Evolutionary conservation across 1,140 invertebrate species (phyloP), one percentile per base, ranked within the genome.

Genomic region (Pseudomyrmex cubaensis): DNA sequence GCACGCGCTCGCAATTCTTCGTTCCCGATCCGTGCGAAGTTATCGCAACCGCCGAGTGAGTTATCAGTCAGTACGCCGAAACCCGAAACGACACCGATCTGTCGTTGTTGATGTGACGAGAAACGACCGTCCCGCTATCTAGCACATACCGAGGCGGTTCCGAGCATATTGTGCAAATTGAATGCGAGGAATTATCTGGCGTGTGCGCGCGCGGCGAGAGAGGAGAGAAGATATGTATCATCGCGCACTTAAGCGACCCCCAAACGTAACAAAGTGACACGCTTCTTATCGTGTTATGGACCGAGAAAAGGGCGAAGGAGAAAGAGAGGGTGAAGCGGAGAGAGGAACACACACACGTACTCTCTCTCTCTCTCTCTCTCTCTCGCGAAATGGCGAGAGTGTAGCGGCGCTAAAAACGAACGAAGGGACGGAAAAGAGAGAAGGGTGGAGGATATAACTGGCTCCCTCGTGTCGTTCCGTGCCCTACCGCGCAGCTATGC

Each of bases 261-360:
- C 86, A 89, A 90, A 91, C 87, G 89, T 91, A 94, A 94, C 93
- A 93, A 94, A 94, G 93, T 94, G 92, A 92, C 91, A 91, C 82
- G 92, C 90, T 93, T 93, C 94, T 94, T 94, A 94, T 94, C 94
- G 90, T 92, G 92, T 93, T 94, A 93, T 91, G 89, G 83, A 69
- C 84, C 89, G 54, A 73, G 85, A 86, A 77, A 86, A 77, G 84
- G 82, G 62, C 83, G 46, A 72, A 46, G 20, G 25, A 66, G 20
- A 80, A 17, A 17, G 15, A 22, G 64, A 22, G 35, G 12, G 59
- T 13, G 17, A 17, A 57, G 35, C 52, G 12, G 64, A 15, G 64
- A 46, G 48, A 48, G 57, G 66, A 13, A 12, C 1, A 22, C 7
- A 35, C 5, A 35, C 35, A 35, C 35, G 7, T 0, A 7, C 5